These are phyloP conservation scores for Gyrodactylus salaris DNA, from an alignment of 1,140 invertebrate genomes.

Conservation along the genomic window DNA sequence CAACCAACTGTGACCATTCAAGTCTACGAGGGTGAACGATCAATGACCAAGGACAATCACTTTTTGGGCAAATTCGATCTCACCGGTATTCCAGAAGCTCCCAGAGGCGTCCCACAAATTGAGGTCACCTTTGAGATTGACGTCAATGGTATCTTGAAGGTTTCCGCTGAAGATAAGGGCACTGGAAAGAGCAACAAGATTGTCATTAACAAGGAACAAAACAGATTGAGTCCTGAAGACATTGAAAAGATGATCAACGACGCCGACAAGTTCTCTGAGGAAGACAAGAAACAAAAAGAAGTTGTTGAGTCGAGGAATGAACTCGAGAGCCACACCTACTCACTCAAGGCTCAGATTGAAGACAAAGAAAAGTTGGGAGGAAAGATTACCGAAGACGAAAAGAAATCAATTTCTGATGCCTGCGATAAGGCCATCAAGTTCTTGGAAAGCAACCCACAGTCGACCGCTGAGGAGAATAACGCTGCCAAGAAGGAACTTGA, in stretches of 20 bases:
- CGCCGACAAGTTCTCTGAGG: conserved; percentile 7
- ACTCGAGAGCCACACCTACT: conserved; percentile 83
- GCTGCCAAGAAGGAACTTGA: conserved; percentile 55
- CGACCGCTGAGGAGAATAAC: conserved; percentile 61
- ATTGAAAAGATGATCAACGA: conserved; percentile 8
- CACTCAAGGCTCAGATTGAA: conserved; percentile 71
- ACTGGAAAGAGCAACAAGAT: conserved; percentile 90
- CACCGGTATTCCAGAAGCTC: conserved; percentile 82
- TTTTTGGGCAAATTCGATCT: conserved; percentile 83
- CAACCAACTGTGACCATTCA: conserved; percentile 96
- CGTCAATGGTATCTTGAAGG: conserved; percentile 71
- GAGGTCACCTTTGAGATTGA: conserved; percentile 97
- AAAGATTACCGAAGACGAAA: conserved; percentile 59
- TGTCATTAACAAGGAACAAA: conserved; percentile 90
- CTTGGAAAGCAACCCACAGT: conserved; percentile 74
- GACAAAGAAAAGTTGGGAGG: conserved; percentile 91
- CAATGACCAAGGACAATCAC: conserved; percentile 98
- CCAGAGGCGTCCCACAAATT: conserved; percentile 86
- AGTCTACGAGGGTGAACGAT: conserved; percentile 78
- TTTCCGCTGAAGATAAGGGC: conserved; percentile 51
- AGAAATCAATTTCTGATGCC: conserved; percentile 17
- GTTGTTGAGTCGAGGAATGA: conserved; percentile 52
- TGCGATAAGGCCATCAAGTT: conserved; percentile 38
- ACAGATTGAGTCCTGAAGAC: conserved; percentile 24
- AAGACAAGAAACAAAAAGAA: conserved; percentile 31